Evolutionary conservation across 2,888 invertebrate genomes (phyloP), one percentile per base, ranked within the genome.

Genomic region (Leptopterna dolabrata): DNA sequence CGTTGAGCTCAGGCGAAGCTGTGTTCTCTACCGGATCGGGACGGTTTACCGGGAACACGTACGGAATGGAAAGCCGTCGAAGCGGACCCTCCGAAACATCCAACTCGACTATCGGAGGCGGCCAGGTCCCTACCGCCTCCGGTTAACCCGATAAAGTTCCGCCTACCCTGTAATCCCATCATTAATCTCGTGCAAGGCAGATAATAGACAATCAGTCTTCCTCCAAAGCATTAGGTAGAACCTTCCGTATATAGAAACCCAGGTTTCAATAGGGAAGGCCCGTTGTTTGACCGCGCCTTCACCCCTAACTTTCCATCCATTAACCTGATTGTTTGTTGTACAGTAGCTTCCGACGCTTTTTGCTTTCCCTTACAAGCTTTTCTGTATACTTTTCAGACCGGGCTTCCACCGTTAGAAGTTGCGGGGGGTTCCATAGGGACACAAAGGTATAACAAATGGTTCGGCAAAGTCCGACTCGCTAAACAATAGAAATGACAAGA

Each of bases 181-280:
- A 73, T 73, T 73, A 73, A 73, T 73, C 36, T 73, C 36, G 73
- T 6, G 73, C 41, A 36, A 36, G 73, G 73, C n/a, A 41, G 73
- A 73, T 73, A 73, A 73, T 73, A 36, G 73, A 73, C 73, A 73
- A 73, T 73, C 73, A 41, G 73, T 73, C 73, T 73, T 73, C 73
- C 73, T 30, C 36, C 36, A 36, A 41, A 73, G 73, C 36, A 41
- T 41, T 73, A 36, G 36, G 36, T 36, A 36, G 73, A 73, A 73
- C 73, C 73, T 73, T 36, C 73, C 30, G 30, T 36, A 41, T 73
- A 36, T 41, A 41, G 41, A 73, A 36, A 73, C 16, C 73, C 73
- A 16, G 73, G 41, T 73, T 73, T 73, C 73, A 73, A 73, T 41
- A 19, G 73, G 16, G 13, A 30, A 13, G 63, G 19, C 24, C 63